Base-by-base conservation (phyloP, 1,140 invertebrate species). In the Calosoma granatense region DNA sequence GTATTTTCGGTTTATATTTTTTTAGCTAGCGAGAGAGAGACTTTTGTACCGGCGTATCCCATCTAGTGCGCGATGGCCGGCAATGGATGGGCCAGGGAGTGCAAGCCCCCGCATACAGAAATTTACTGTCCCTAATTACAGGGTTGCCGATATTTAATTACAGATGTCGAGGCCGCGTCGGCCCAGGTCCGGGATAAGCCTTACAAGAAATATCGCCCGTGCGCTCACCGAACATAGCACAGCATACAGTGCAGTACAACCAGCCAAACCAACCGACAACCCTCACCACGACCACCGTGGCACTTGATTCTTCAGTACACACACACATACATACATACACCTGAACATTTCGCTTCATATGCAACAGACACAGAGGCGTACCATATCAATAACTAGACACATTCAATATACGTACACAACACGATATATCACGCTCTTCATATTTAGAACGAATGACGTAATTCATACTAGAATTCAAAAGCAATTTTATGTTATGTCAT, bases 61-160 rank as follows among this genome's bases (percentile, higher is more conserved):
- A n/a, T n/a, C n/a, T n/a, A n/a, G n/a, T n/a, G n/a, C n/a, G n/a
- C n/a, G n/a, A n/a, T n/a, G n/a, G n/a, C n/a, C 41, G 4, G 17
- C 41, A 17, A 47, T 47, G 41, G 41, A 47, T 47, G 41, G 41
- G 41, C 41, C 41, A 12, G 17, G 3, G 41, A 47, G 41, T 47
- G 41, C 41, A 23, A 36, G 70, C 64, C 70, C 69, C 70, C 68
- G 69, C 70, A 70, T 67, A 65, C 65, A 68, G 70, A 72, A 72
- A 72, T 72, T 72, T 72, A 72, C 70, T 72, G 69, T 59, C 67
- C 68, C 68, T 72, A 72, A 72, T 72, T 72, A 71, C 67, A 72
- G 70, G 70, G 70, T 71, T 70, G 63, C 68, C 70, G 69, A 72
- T 72, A 70, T 72, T 72, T 72, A 72, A 72, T 72, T 72, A 71